phyloP scores from a whole-genome alignment of 2,113 vertebrate species.

The Nibea coibor region DNA sequence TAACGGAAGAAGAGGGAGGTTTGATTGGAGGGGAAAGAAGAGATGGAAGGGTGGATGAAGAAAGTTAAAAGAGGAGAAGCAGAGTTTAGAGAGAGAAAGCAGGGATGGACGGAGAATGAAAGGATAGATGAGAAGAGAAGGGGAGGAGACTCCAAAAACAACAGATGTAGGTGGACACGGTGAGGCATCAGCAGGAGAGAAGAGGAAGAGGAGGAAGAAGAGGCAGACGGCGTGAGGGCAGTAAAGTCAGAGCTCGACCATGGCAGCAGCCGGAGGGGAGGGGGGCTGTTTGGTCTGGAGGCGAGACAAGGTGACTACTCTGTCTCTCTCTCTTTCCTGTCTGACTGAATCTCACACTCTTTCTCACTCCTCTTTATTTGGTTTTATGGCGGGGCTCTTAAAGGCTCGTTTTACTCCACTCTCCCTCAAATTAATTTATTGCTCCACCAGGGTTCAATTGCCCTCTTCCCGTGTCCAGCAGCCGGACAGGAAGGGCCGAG shows the following conservation, averaged over 20 bases:
- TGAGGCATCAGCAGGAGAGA: neutral
- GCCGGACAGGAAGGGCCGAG: slow-evolving; percentile 17
- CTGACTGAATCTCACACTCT: slow-evolving; percentile 24
- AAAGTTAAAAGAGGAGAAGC: neutral
- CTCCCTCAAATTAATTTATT: slow-evolving; percentile 71
- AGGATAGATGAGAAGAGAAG: neutral
- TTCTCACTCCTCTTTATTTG: neutral
- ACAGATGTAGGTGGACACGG: slow-evolving; percentile 18
- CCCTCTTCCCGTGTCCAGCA: slow-evolving; percentile 57
- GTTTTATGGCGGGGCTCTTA: slow-evolving; percentile 66
- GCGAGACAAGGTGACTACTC: slow-evolving; percentile 63
- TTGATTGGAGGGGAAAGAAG: too few relatives aligned
- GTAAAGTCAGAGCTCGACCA: neutral
- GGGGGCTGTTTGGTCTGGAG: slow-evolving; percentile 18
- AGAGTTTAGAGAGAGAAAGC: neutral
- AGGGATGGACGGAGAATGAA: neutral
- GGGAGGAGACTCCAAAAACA: slow-evolving; percentile 22
- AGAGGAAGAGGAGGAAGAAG: neutral
- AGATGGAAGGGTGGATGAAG: neutral
- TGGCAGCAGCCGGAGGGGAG: slow-evolving; percentile 15
- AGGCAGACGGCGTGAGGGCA: neutral
- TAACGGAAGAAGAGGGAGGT: neutral
- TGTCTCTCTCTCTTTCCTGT: slow-evolving; percentile 42
- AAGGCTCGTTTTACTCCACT: slow-evolving; percentile 25
- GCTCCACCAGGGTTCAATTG: slow-evolving; percentile 54